phyloP scores from a whole-genome alignment of 2,797 vertebrate genomes.

The Telmatherina bonti region DNA sequence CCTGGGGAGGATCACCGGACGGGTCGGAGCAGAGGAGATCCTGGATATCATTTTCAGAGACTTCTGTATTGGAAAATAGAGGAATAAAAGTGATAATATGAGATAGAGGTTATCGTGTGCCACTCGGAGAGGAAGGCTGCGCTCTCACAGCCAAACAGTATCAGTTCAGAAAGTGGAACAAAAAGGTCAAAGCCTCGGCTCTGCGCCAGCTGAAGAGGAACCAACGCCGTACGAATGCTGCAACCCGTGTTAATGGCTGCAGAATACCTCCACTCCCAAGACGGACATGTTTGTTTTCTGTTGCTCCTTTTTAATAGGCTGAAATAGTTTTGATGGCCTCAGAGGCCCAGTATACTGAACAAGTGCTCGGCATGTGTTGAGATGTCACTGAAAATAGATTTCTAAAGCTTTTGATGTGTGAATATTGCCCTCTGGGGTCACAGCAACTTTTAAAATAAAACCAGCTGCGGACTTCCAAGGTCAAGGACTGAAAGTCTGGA shows the following conservation, averaged over 20 bases:
- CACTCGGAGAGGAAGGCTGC: conserved; percentile 39
- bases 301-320: conserved; percentile 18
- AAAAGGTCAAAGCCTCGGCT: conserved; percentile 18
- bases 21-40: conserved; percentile 87
- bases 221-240: conserved; percentile 7
- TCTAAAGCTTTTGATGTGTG: conserved; percentile 39
- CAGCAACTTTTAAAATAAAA: conserved; percentile 26
- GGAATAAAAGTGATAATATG: conserved; percentile 25
- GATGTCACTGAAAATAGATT: conserved; percentile 30
- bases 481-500: conserved; percentile 1
- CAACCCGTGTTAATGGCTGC: conserved; percentile 41
- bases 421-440: conserved; percentile 52
- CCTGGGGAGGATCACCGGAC: conserved; percentile 86
- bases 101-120: conserved; percentile 15
- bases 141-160: conserved; percentile 31
- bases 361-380: conserved; percentile 43
- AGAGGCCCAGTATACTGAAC: conserved; percentile 31
- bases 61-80: conserved; percentile 93
- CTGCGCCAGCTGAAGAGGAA: conserved; percentile 11
- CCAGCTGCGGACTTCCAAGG: conserved; percentile 47
- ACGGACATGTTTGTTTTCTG: conserved; percentile 49
- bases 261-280: conserved; percentile 39
- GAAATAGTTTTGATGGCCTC: conserved; percentile 57
- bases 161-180: conserved; percentile 20
- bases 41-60: conserved; percentile 91